A percentile compares a stretch with the other conserved stretches of the same genome.
These are phyloP conservation scores for Acleris laterana DNA, from an alignment of 2,888 invertebrate genomes.

Conservation along the genomic window DNA sequence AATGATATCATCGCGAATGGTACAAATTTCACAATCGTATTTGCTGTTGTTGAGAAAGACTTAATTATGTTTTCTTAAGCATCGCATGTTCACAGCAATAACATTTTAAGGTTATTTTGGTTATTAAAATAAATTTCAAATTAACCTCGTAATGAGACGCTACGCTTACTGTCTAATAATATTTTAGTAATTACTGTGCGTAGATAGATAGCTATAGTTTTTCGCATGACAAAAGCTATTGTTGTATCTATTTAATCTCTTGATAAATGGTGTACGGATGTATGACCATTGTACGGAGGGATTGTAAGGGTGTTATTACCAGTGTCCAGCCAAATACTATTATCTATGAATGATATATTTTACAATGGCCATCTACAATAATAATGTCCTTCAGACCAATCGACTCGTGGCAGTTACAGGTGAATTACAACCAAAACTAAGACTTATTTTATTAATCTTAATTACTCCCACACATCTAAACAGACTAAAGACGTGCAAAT, in stretches of 20 bases:
- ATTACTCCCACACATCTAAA: background rate
- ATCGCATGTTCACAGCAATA: conserved; percentile 17
- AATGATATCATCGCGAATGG: conserved; percentile 30
- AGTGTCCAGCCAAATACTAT: conserved; percentile 37
- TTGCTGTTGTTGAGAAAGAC: conserved; percentile 15
- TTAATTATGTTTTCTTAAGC: conserved; percentile 23
- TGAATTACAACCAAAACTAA: background rate
- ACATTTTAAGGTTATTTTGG: conserved; percentile 21
- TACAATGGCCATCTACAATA: conserved; percentile 24
- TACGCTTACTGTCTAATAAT: background rate
- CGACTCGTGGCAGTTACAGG: conserved; percentile 42
- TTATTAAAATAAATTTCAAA: conserved; percentile 4
- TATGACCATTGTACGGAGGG: conserved; percentile 25
- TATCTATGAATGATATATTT: conserved; percentile 27
- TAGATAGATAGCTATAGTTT: background rate
- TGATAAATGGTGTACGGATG: conserved; percentile 1
- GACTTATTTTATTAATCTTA: too few species aligned
- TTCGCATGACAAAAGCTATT: background rate
- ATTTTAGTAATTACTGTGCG: background rate
- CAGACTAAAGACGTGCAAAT: background rate
- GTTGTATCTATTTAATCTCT: background rate
- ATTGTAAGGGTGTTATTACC: conserved; percentile 21
- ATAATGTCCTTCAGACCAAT: conserved; percentile 45
- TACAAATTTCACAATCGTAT: conserved; percentile 24
- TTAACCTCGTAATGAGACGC: background rate